Percentiles rank a stretch among this genome's conserved stretches.
Evolutionary conservation across 2,113 vertebrate species (phyloP).

Genomic region (Indri indri): DNA sequence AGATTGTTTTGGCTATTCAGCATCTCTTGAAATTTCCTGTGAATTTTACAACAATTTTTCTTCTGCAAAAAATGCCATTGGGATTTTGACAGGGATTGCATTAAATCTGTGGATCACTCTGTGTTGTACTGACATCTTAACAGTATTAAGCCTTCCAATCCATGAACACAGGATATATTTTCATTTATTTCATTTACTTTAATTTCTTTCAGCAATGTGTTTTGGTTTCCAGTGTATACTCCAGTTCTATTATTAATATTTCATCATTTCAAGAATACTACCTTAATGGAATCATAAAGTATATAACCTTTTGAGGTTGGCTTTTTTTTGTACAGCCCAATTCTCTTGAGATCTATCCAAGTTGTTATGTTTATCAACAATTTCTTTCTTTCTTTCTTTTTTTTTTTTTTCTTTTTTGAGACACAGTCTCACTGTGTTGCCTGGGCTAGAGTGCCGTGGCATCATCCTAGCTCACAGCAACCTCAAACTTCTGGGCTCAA

Average conservation of each 20-base stretch:
- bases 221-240: background rate
- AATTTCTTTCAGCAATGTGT: background rate
- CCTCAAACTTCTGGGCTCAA: no score
- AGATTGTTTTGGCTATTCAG: background rate
- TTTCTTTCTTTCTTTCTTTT: background rate
- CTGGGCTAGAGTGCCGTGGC: no score
- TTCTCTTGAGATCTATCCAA: background rate
- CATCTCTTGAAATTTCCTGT: background rate
- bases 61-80: background rate
- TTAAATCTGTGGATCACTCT: background rate
- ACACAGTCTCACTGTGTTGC: no score
- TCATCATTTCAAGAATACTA: constrained; percentile 11
- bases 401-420: no score
- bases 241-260: background rate
- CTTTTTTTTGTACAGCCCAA: background rate
- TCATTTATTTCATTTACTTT: background rate
- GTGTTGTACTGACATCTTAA: background rate
- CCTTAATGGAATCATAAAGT: background rate
- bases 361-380: background rate
- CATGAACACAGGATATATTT: background rate
- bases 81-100: background rate
- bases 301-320: background rate
- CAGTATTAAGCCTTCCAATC: background rate
- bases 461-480: no score
- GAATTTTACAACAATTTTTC: background rate